Evolutionary conservation across 1,140 invertebrate species (phyloP), one percentile per base, ranked within the genome.

Genomic region (Meteorus sp.): DNA sequence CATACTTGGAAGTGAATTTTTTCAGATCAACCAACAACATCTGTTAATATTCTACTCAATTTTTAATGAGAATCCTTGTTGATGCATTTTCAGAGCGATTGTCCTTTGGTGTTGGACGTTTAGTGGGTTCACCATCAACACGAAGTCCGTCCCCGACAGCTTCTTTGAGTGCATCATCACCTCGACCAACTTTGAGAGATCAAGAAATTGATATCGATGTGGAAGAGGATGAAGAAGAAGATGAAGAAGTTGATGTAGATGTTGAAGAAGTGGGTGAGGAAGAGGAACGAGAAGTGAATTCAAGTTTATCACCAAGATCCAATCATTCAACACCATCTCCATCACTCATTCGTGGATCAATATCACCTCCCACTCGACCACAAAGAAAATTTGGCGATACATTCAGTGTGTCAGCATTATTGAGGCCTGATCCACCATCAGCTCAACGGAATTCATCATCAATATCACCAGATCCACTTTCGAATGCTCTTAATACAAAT

Each of bases 351-450:
- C 51, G 54, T 2, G 50, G 35, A 7, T 56, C 31, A 67, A 65
- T 29, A 50, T 72, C 58, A 66, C 76, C 63, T 64, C 78, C 79
- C n/a, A 74, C 72, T 57, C 75, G 75, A 13, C 69, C 74, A 19
- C 88, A 88, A 74, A 85, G 69, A 50, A 77, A 87, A 78, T 91
- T 88, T 4, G 87, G 71, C 9, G 78, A 91, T 74, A 84, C 86
- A 3, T 92, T 92, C 71, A 91, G 88, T 55, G 89, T 92, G 3
- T 89, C 86, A 43, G 90, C 89, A 0, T 76, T 92, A 3, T 73
- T 92, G 9, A 83, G 88, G 74, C 88, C 90, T 47, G 89, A 92
- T 73, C 85, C 88, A 17, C 89, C 86, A 1, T 83, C 76, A 19
- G 71, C 70, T 6, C 86, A 76, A 71, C 81, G 59, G 2, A 59